A percentile compares a stretch with the other conserved stretches of the same genome.
phyloP scores from a whole-genome alignment of 2,888 invertebrate genomes.

The Mythimna ferrago region DNA sequence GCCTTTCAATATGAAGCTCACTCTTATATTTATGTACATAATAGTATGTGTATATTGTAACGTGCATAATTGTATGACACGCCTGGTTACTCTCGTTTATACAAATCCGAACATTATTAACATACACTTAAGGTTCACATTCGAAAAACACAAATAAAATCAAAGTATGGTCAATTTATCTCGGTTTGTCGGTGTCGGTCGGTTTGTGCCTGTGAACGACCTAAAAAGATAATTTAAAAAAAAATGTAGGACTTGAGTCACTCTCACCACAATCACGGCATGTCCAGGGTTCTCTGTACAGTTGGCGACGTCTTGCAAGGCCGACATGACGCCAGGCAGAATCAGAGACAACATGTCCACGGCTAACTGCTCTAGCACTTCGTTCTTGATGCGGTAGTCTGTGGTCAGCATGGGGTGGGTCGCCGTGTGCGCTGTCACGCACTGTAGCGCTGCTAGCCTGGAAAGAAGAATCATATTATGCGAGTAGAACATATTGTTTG shows the following conservation, averaged over 20 bases:
- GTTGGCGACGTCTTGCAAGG: conserved; percentile 90
- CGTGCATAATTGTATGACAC: too few relatives aligned
- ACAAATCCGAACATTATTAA: background rate
- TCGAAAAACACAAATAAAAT: background rate
- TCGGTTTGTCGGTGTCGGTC: too few relatives aligned
- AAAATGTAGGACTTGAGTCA: background rate
- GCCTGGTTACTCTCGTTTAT: background rate
- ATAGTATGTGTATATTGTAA: too few relatives aligned
- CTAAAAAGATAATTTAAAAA: background rate
- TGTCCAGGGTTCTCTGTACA: conserved; percentile 91
- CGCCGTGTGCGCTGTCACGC: conserved; percentile 92
- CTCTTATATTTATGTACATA: background rate
- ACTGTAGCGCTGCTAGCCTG: conserved; percentile 84
- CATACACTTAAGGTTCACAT: background rate
- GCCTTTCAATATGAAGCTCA: background rate
- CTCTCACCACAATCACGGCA: conserved; percentile 89
- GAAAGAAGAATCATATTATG: background rate
- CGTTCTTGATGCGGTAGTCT: conserved; percentile 87
- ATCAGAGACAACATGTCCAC: conserved; percentile 91
- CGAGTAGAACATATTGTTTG: too few relatives aligned
- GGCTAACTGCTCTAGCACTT: conserved; percentile 77
- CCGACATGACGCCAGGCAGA: conserved; percentile 92
- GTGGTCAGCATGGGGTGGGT: conserved; percentile 86
- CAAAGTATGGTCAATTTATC: background rate
- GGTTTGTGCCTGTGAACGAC: background rate